Conservation (phyloP, 2,113 vertebrate genomes). For the Oophaga pumilio region DNA sequence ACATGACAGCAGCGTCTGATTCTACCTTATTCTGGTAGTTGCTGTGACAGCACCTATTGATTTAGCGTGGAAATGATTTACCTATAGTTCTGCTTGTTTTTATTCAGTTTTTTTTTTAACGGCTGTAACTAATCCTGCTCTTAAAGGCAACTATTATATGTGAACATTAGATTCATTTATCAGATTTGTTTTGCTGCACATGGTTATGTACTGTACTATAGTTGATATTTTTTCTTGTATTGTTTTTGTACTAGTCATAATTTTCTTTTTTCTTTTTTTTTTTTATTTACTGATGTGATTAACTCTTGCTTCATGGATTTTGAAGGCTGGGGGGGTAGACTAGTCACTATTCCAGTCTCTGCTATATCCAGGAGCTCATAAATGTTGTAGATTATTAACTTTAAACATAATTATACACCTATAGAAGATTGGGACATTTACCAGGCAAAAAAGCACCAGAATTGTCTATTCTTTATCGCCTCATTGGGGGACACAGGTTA, state of each 20-base stretch:
- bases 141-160: background rate
- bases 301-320: background rate
- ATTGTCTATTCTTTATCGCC: too few species aligned
- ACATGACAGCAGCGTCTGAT: background rate
- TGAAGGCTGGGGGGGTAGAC: background rate
- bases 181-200: background rate
- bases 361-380: background rate
- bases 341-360: background rate
- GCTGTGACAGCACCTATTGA: background rate
- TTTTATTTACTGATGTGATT: background rate
- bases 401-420: background rate
- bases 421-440: background rate
- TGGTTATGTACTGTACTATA: background rate
- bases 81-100: background rate
- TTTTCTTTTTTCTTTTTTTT: background rate
- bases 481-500: too few species aligned
- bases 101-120: background rate
- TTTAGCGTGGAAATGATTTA: background rate
- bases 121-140: background rate
- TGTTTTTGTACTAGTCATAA: background rate
- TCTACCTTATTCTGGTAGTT: background rate
- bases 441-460: too few species aligned
- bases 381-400: background rate
- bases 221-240: background rate
- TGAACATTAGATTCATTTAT: background rate